Conservation (phyloP, 2,888 invertebrate genomes). For the Gastracanthus pulcherrimus region DNA sequence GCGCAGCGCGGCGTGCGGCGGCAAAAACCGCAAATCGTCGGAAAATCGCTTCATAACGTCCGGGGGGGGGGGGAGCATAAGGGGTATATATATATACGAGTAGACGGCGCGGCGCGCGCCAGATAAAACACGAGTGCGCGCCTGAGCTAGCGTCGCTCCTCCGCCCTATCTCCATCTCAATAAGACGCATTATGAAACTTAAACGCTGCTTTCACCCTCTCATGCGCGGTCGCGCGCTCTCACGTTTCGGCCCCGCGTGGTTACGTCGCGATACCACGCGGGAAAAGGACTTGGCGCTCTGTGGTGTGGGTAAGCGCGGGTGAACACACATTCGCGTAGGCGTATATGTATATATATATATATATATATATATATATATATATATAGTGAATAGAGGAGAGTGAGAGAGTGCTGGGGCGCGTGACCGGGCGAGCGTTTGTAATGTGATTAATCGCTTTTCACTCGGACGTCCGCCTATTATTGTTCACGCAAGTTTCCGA, state of each 20-base stretch:
- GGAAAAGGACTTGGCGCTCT: neutral
- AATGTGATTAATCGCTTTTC: slow-evolving; percentile 52
- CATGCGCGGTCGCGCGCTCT: neutral
- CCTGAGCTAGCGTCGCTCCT: neutral
- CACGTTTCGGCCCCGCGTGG: no score
- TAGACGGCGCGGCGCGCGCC: neutral
- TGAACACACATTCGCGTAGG: no score
- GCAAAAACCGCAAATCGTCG: slow-evolving; percentile 16
- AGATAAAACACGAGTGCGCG: slow-evolving; percentile 11
- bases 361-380: neutral
- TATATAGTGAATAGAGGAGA: neutral
- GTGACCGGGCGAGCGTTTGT: neutral
- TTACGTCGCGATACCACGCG: neutral
- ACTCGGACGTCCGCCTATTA: slow-evolving; percentile 47
- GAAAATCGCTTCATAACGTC: slow-evolving; percentile 29
- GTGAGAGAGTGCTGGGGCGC: neutral
- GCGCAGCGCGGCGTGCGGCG: neutral
- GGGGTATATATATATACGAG: no score
- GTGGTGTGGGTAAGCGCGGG: no score
- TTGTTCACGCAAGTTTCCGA: slow-evolving; percentile 44
- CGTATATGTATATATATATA: neutral
- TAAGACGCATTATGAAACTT: slow-evolving; percentile 42
- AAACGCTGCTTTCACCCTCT: neutral
- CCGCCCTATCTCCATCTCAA: neutral
- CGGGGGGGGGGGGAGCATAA: no score